These are phyloP conservation scores for Jacana jacana DNA, from an alignment of 2,113 vertebrate species.

Conservation along the genomic window DNA sequence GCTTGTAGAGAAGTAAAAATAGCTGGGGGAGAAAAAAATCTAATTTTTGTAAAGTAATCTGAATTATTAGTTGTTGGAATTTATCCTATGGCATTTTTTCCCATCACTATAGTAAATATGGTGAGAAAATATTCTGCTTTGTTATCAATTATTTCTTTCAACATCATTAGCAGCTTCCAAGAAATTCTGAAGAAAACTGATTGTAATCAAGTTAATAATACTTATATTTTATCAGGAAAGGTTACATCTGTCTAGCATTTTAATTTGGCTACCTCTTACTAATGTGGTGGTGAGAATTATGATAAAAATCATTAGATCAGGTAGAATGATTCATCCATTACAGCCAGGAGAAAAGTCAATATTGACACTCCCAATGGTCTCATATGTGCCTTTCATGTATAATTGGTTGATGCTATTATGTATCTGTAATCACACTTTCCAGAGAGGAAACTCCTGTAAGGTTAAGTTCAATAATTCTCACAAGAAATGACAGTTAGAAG, in stretches of 20 bases:
- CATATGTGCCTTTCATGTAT: constrained; percentile 19
- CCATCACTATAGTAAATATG: not conserved
- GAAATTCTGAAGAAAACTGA: not conserved
- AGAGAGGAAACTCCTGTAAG: not conserved
- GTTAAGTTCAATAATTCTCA: constrained; percentile 36
- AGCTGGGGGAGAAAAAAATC: not conserved
- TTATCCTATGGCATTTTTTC: not conserved
- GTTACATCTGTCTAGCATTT: constrained; percentile 18
- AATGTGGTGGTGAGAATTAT: not conserved
- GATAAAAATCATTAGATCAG: constrained; percentile 39
- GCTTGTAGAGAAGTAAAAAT: not conserved
- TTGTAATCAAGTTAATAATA: constrained; percentile 25
- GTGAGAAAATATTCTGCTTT: not conserved
- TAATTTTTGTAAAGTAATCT: not conserved
- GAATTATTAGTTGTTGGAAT: not conserved
- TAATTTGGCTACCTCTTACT: constrained; percentile 9
- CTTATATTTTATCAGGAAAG: constrained; percentile 8
- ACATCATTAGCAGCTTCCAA: not conserved
- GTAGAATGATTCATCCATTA: constrained; percentile 52
- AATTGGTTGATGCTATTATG: constrained; percentile 31
- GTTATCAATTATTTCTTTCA: constrained; percentile 4
- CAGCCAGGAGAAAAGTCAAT: constrained; percentile 50
- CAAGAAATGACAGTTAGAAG: not conserved
- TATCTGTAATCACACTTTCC: not conserved
- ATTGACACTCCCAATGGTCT: constrained; percentile 49